A percentile compares a stretch with the other conserved stretches of the same genome.
These are phyloP conservation scores for Cosmorhoe ocellata DNA, from an alignment of 2,888 invertebrate species.

Conservation along the genomic window DNA sequence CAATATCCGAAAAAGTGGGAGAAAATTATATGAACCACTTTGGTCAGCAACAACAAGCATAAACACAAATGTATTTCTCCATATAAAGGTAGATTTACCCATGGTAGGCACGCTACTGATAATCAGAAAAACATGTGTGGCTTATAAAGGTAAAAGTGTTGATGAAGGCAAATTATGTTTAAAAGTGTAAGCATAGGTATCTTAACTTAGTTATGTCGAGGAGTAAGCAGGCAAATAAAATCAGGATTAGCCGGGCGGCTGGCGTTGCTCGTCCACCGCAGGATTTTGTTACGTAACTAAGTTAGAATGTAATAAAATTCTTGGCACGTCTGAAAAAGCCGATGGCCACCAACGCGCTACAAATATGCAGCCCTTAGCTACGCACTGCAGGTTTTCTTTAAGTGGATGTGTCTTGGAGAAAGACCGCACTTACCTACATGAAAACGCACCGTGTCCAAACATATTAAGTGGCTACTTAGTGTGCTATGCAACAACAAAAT, in stretches of 20 bases:
- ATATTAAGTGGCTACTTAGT: too few relatives aligned
- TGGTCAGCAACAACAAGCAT: too few relatives aligned
- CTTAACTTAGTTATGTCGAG: slow-evolving; percentile 18
- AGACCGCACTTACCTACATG: neutral
- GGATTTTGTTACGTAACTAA: slow-evolving; percentile 29
- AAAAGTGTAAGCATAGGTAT: neutral
- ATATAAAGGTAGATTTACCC: too few relatives aligned
- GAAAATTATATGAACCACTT: too few relatives aligned
- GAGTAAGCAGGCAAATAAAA: slow-evolving; percentile 29
- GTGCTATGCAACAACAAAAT: too few relatives aligned
- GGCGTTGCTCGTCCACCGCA: slow-evolving; percentile 15
- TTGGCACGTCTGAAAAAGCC: slow-evolving; percentile 31
- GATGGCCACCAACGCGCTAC: slow-evolving; percentile 21
- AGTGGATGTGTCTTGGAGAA: neutral
- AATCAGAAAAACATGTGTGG: too few relatives aligned
- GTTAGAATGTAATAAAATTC: slow-evolving; percentile 34
- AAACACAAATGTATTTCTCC: too few relatives aligned
- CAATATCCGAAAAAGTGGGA: too few relatives aligned
- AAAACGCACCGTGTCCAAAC: too few relatives aligned
- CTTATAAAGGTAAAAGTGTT: too few relatives aligned
- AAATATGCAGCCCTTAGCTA: slow-evolving; percentile 28
- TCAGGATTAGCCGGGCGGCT: slow-evolving; percentile 23
- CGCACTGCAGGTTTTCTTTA: slow-evolving; percentile 19
- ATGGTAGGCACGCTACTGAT: too few relatives aligned
- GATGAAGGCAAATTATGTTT: too few relatives aligned